Base-by-base conservation (phyloP, 2,888 invertebrate genomes). In the Xestia ashworthii region DNA sequence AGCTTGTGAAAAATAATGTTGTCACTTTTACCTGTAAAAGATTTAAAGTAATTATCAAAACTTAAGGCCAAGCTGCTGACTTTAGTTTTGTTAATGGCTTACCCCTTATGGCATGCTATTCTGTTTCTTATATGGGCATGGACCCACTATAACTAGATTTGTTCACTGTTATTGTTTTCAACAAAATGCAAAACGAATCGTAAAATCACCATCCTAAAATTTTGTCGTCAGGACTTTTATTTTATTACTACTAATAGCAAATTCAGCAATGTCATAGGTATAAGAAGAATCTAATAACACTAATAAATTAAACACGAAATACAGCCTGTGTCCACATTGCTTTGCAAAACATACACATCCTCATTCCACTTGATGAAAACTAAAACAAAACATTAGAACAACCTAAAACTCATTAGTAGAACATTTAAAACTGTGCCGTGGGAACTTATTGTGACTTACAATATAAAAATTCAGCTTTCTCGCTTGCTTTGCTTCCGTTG, bases 391-490 rank as follows among this genome's bases (percentile, higher is more conserved):
- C 68, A 76, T 60, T 53, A 58, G 5, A 53, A 38, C 22, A 58
- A 58, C 41, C 22, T 55, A 58, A 70, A n/a, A 58, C 55, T 71
- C 68, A 79, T 66, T 85, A 85, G 64, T 55, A 60, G 38, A 82
- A 78, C 74, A 82, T 89, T 89, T 83, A 86, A 88, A 93, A 90
- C 90, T 92, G 88, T 89, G 90, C 87, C 95, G 96, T 96, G 96
- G 93, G 96, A 96, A 96, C 90, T 76, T 71, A 74, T 62, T 76
- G 92, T 93, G 93, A 94, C 91, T 92, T 93, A 92, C 88, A 91
- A 89, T 88, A 92, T 93, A 95, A 95, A 96, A 95, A 96, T 95
- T 87, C 90, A 91, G 93, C 95, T 95, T 95, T 96, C 95, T 94
- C 93, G 94, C 93, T 91, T 83, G 87, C 84, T 90, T 90, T 88